Percentiles rank a stretch among this genome's conserved stretches.
Conservation (phyloP, 2,797 vertebrate genomes). For the Rhodeus uyekii region DNA sequence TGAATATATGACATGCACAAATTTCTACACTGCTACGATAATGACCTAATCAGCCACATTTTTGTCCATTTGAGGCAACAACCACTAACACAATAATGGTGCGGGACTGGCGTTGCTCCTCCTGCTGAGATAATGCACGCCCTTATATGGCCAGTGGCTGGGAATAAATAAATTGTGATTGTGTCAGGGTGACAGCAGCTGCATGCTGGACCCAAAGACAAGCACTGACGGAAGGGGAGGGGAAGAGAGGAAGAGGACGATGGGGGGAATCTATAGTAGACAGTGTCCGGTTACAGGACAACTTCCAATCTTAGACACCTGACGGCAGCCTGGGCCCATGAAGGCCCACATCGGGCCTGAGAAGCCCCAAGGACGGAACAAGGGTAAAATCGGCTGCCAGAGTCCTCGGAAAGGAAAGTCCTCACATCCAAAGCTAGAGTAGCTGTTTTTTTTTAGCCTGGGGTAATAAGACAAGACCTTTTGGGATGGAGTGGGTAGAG, state of each 20-base stretch:
- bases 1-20: too few relatives aligned
- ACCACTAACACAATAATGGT: slow-evolving; percentile 21
- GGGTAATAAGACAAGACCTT: neutral
- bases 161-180: slow-evolving; percentile 82
- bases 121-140: slow-evolving; percentile 80
- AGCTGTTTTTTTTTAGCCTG: neutral
- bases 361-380: slow-evolving; percentile 95
- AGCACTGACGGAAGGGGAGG: slow-evolving; percentile 31
- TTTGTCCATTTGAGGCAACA: slow-evolving; percentile 2
- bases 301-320: slow-evolving; percentile 96
- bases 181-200: slow-evolving; percentile 90
- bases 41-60: neutral
- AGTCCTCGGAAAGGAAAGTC: neutral
- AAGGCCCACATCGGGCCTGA: slow-evolving; percentile 69
- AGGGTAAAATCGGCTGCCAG: slow-evolving; percentile 77
- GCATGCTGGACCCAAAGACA: slow-evolving; percentile 69
- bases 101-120: slow-evolving; percentile 57
- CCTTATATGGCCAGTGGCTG: slow-evolving; percentile 89
- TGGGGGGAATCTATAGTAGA: slow-evolving; percentile 68
- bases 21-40: neutral
- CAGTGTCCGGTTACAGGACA: slow-evolving; percentile 87
- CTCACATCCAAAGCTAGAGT: neutral
- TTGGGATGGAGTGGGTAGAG: neutral
- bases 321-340: slow-evolving; percentile 78
- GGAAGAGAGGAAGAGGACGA: slow-evolving; percentile 26